phyloP scores from a whole-genome alignment of 2,113 vertebrate genomes.

The Prionailurus viverrinus region DNA sequence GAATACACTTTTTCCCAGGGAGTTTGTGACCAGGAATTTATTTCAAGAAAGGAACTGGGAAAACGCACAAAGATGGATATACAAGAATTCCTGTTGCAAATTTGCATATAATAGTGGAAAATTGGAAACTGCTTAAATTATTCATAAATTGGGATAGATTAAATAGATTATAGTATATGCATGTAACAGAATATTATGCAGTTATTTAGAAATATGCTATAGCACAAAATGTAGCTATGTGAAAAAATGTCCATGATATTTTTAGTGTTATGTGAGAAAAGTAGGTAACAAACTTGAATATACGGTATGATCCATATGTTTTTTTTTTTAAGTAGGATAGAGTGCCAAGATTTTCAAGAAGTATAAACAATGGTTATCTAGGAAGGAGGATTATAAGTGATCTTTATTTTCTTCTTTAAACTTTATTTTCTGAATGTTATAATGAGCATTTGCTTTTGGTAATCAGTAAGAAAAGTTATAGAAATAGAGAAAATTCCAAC shows the following conservation, averaged over 20 bases:
- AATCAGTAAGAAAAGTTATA: neutral
- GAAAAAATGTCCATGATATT: neutral
- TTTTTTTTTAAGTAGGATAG: neutral
- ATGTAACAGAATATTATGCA: neutral
- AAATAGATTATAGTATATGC: neutral
- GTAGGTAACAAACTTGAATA: neutral
- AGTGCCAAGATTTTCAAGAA: neutral
- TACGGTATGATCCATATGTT: neutral
- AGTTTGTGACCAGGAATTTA: neutral
- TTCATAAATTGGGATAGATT: neutral
- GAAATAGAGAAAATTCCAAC: conserved; percentile 10
- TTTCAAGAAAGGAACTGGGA: neutral
- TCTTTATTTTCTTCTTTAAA: neutral
- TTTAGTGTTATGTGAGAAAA: neutral
- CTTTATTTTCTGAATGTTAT: conserved; percentile 18
- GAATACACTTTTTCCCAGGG: neutral
- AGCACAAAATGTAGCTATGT: neutral
- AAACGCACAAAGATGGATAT: neutral
- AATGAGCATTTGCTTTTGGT: neutral
- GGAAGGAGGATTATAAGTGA: neutral
- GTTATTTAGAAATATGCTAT: neutral
- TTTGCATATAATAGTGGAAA: neutral
- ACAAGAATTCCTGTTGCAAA: neutral
- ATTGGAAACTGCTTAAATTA: conserved; percentile 7
- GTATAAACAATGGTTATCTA: neutral